Base-by-base conservation (phyloP, 2,888 invertebrate species). In the Aleiodes leptofemur region DNA sequence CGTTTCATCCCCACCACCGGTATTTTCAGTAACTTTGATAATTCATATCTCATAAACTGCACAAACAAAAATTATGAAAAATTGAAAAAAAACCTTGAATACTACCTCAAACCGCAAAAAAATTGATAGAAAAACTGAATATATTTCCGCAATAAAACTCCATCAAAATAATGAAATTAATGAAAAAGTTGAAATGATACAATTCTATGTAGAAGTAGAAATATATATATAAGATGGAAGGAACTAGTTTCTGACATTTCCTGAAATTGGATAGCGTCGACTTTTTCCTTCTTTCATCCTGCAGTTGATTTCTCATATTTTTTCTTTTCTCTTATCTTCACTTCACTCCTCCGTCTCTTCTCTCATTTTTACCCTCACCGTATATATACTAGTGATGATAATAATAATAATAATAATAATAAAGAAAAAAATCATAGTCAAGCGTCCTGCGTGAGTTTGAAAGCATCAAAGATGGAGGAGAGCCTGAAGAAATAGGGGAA, bases 231-330 rank as follows among this genome's bases (percentile, higher is more conserved):
- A 43, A 43, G 8, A 11, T 43, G 43, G 9, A 43, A 8, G 11
- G 43, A 43, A 43, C 43, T 43, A 53, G 50, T 69, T 64, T 64
- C 74, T 73, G 70, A 68, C 73, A 77, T 73, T 75, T 59, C 64
- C 73, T 43, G 66, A 57, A 75, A 77, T 75, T 77, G 77, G 72
- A 75, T 77, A 75, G 73, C 73, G 55, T 66, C 73, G 53, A 70
- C 66, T 70, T 57, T 68, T 74, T 70, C 64, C 61, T 72, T 72
- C 14, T 43, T 43, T 50, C 57, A 56, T 73, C 48, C 43, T 43
- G 4, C 11, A 43, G 43, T 43, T 43, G 43, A 43, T 43, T 43
- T 43, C 55, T 23, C 16, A 5, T 34, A 11, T 61, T 64, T 51
- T 29, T 71, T 7, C 16, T n/a, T 59, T 43, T 43, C 11, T 43